Evolutionary conservation across 1,140 invertebrate genomes (phyloP), one percentile per base, ranked within the genome.

Genomic region (Eueides isabella): DNA sequence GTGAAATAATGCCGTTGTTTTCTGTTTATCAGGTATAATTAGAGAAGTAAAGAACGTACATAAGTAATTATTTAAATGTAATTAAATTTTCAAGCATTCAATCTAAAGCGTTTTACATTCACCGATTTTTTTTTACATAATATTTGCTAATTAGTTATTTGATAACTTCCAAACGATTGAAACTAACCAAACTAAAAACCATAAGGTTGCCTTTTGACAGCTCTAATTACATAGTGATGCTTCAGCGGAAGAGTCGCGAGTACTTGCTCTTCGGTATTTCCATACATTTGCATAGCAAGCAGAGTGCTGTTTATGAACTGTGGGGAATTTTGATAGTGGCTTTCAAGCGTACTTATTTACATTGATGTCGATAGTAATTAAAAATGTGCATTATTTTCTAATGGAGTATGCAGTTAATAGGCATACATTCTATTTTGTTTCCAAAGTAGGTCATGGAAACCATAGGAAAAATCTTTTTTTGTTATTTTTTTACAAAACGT

Each of bases 181-280:
- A 44, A 44, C 41, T 44, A 44, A 4, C 12, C 16, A 29, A 61
- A 63, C 12, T 7, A 29, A 14, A 63, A 63, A 63, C 14, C n/a
- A 31, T 29, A 63, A 76, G 67, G 41, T 61, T 71, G 72, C 28
- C 69, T 71, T 79, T 79, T 75, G 78, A 66, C 80, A 83, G 73
- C 78, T 80, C 81, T 83, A 80, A 72, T 76, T 71, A 80, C 68
- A 81, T 72, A 67, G 78, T 64, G 74, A 75, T 72, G 72, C 75
- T 81, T 73, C 79, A 79, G 73, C 78, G 77, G 71, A 74, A 72
- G 69, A 71, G 69, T 75, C 74, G 76, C 79, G 81, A 83, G 81
- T 80, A 75, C 29, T 72, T 85, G 76, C 74, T 74, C 61, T 69
- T 74, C 65, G 71, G 66, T 70, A 77, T 77, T 63, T 77, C 38